phyloP scores from a whole-genome alignment of 2,888 invertebrate genomes.

The Mythimna vitellina region DNA sequence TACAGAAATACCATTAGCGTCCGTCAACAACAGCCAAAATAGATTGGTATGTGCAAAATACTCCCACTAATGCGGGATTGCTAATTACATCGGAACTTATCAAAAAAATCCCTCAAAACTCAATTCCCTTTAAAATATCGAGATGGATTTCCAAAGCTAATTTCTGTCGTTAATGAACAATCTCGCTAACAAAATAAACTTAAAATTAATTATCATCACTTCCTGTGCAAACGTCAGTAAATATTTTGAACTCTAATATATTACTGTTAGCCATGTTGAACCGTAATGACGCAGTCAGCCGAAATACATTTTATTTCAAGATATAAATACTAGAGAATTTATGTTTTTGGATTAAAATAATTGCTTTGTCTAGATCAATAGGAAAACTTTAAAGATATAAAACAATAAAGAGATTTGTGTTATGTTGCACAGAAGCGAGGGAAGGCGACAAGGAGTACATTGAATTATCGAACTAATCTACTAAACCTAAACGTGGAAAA shows the following conservation, averaged over 20 bases:
- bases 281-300: conserved; percentile 36
- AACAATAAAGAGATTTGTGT: conserved; percentile 60
- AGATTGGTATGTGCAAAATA: conserved; percentile 74
- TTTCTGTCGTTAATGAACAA: conserved; percentile 18
- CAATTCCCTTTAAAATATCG: not conserved
- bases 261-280: conserved; percentile 33
- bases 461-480: conserved; percentile 88
- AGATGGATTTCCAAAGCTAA: not conserved
- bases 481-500: conserved; percentile 90
- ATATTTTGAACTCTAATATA: conserved; percentile 26
- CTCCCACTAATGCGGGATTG: conserved; percentile 62
- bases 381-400: conserved; percentile 49
- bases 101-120: conserved; percentile 14
- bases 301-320: conserved; percentile 30
- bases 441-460: conserved; percentile 79
- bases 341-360: conserved; percentile 30
- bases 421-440: conserved; percentile 68
- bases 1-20: conserved; percentile 85
- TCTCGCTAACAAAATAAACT: conserved; percentile 36
- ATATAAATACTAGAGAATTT: conserved; percentile 23
- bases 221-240: conserved; percentile 29
- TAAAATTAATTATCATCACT: conserved; percentile 36
- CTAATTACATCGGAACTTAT: conserved; percentile 47
- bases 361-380: conserved; percentile 53
- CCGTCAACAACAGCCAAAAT: conserved; percentile 81